phyloP scores from a whole-genome alignment of 2,113 vertebrate species.

The Leptosomus discolor region DNA sequence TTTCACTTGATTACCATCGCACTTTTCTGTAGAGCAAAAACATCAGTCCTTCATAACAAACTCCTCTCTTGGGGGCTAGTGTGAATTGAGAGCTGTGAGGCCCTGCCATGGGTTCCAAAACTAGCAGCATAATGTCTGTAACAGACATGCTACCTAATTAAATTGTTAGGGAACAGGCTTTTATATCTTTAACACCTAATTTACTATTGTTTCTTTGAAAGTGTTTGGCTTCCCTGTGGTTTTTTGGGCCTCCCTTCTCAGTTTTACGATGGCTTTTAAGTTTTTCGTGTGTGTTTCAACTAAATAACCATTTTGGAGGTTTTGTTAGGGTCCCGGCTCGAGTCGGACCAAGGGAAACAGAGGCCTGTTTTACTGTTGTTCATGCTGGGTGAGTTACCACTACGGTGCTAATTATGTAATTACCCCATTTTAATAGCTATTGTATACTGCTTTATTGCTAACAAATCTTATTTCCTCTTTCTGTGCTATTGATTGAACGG shows the following conservation, averaged over 20 bases:
- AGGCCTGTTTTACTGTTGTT: slow-evolving; percentile 55
- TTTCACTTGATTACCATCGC: slow-evolving; percentile 65
- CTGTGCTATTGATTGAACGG: background rate
- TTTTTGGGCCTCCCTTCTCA: slow-evolving; percentile 67
- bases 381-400: slow-evolving; percentile 53
- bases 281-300: slow-evolving; percentile 54
- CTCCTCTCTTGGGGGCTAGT: slow-evolving; percentile 50
- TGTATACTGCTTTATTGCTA: slow-evolving; percentile 56
- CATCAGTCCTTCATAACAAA: slow-evolving; percentile 63
- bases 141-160: slow-evolving; percentile 77
- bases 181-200: slow-evolving; percentile 80
- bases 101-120: slow-evolving; percentile 70
- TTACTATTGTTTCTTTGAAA: slow-evolving; percentile 79
- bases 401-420: slow-evolving; percentile 63
- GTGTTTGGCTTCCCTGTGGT: slow-evolving; percentile 71
- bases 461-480: slow-evolving; percentile 58
- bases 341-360: slow-evolving; percentile 6
- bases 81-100: slow-evolving; percentile 63
- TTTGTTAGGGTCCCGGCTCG: slow-evolving; percentile 53
- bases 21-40: slow-evolving; percentile 55
- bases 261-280: slow-evolving; percentile 70
- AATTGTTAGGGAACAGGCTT: slow-evolving; percentile 70
- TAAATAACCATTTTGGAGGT: slow-evolving; percentile 57
- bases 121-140: slow-evolving; percentile 71
- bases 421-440: slow-evolving; percentile 60